A percentile compares a stretch with the other conserved stretches of the same genome.
These are phyloP conservation scores for Ceratina australensis DNA, from an alignment of 1,140 invertebrate species.

Conservation along the genomic window DNA sequence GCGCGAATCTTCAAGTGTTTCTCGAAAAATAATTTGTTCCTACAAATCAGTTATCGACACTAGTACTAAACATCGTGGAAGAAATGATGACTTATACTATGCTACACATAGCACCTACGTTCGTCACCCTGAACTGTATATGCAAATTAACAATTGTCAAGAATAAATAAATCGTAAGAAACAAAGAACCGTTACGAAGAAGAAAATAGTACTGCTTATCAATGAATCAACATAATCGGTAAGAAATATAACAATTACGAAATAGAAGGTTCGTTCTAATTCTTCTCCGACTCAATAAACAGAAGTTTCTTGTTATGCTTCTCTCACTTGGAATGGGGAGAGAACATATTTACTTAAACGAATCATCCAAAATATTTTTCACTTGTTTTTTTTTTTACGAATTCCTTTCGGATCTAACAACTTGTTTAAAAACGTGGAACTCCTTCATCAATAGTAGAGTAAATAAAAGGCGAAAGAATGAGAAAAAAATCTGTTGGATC, in stretches of 20 bases:
- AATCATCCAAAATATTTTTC: too few species aligned
- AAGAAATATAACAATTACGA: conserved; percentile 22
- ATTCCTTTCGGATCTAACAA: conserved; percentile 2
- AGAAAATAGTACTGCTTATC: background rate
- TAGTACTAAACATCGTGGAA: background rate
- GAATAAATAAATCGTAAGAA: background rate
- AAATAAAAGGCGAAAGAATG: background rate
- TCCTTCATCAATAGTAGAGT: conserved; percentile 15
- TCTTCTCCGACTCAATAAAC: background rate
- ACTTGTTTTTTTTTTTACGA: background rate
- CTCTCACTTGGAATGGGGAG: background rate
- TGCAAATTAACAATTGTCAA: conserved; percentile 1
- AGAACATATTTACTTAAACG: background rate
- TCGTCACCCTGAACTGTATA: background rate
- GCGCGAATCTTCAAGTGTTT: background rate
- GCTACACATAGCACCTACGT: background rate
- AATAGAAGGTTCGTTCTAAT: conserved; percentile 12
- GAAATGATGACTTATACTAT: background rate
- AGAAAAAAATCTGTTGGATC: conserved; percentile 30
- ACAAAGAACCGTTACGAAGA: background rate
- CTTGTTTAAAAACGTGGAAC: conserved; percentile 35
- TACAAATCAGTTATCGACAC: background rate
- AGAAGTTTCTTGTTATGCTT: background rate
- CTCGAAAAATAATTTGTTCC: conserved; percentile 29
- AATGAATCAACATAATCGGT: conserved; percentile 20